Evolutionary conservation across 2,113 vertebrate genomes (phyloP).

Genomic region (Pelvicachromis taeniatus): DNA sequence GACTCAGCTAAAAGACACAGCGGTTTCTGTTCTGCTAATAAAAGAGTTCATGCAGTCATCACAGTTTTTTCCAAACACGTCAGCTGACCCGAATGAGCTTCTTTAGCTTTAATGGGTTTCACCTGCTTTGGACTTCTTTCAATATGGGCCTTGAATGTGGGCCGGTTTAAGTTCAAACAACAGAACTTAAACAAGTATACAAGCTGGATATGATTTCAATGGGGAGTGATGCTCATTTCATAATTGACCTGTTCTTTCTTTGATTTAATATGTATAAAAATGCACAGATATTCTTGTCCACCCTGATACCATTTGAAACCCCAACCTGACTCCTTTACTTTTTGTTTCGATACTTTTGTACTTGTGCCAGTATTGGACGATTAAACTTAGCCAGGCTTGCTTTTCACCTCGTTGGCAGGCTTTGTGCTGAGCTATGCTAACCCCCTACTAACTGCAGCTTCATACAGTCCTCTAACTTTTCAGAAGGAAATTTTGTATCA

Average conservation of each 20-base stretch:
- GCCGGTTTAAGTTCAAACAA: background rate
- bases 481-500: background rate
- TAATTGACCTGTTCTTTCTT: background rate
- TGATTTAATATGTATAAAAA: background rate
- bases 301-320: background rate
- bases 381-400: background rate
- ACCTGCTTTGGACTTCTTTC: background rate
- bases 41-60: background rate
- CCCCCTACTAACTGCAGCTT: too few species aligned
- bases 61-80: background rate
- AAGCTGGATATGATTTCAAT: background rate
- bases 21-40: background rate
- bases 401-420: accelerated
- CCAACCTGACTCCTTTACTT: accelerated
- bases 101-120: background rate
- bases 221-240: background rate
- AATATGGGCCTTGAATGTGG: background rate
- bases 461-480: accelerated
- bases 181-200: background rate
- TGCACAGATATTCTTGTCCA: background rate
- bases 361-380: background rate
- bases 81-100: background rate
- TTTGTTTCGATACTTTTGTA: background rate
- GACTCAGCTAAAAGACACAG: background rate
- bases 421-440: background rate